Percentiles rank a stretch among this genome's conserved stretches.
phyloP scores from a whole-genome alignment of 2,888 invertebrate genomes.

The Galeruca laticollis region DNA sequence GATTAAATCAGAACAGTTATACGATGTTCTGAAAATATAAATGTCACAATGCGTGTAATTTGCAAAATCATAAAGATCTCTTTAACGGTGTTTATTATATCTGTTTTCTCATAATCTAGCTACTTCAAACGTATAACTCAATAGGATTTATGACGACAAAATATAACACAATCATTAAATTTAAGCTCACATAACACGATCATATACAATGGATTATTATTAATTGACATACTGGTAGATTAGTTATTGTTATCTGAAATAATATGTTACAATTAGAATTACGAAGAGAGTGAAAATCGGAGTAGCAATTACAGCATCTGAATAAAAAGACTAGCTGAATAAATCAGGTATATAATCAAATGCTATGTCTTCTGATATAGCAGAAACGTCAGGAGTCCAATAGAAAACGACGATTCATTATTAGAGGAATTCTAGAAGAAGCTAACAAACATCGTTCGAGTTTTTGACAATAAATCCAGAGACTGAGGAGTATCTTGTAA shows the following conservation, averaged over 20 bases:
- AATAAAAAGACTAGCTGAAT: too few relatives aligned
- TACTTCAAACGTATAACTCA: neutral
- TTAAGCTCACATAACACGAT: neutral
- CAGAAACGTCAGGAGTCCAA: too few relatives aligned
- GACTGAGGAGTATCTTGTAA: too few relatives aligned
- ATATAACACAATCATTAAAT: neutral
- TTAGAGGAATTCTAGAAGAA: too few relatives aligned
- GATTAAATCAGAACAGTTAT: conserved; percentile 15
- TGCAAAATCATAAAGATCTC: conserved; percentile 14
- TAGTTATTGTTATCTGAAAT: neutral
- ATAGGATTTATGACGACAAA: conserved; percentile 11
- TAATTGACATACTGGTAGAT: neutral
- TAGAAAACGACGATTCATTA: too few relatives aligned
- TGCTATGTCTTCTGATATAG: too few relatives aligned
- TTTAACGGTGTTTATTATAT: conserved; percentile 3
- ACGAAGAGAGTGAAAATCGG: too few relatives aligned
- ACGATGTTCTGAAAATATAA: conserved; percentile 20
- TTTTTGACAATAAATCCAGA: too few relatives aligned
- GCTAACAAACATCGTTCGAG: too few relatives aligned
- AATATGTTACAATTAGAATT: neutral
- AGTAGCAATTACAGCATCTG: too few relatives aligned
- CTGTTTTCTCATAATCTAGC: neutral
- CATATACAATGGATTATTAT: neutral
- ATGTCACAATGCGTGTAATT: conserved; percentile 14
- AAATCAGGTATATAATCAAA: too few relatives aligned